Evolutionary conservation across 2,113 vertebrate species (phyloP).

Genomic region (Hipposideros armiger): DNA sequence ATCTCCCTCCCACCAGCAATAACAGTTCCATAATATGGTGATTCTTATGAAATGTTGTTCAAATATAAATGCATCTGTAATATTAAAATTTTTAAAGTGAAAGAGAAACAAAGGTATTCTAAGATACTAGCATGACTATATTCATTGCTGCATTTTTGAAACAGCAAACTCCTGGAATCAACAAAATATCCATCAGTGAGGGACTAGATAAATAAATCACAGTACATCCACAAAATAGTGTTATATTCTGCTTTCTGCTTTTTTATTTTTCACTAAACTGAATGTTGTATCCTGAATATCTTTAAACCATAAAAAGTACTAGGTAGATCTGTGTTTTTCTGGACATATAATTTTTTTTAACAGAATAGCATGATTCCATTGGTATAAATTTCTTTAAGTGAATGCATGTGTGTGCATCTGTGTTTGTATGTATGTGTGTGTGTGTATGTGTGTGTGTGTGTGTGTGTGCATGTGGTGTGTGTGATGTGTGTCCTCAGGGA

Average conservation of each 20-base stretch:
- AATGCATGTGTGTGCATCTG: not conserved
- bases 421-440: not conserved
- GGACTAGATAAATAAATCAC: not conserved
- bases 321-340: not conserved
- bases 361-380: not conserved
- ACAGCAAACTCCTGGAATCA: slow-evolving; percentile 6
- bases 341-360: not conserved
- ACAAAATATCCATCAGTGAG: not conserved
- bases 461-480: too few relatives aligned
- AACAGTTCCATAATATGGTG: not conserved
- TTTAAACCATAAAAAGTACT: not conserved
- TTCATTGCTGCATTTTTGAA: not conserved
- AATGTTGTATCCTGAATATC: not conserved
- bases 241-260: not conserved
- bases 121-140: not conserved
- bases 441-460: too few relatives aligned
- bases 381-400: not conserved
- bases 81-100: slow-evolving; percentile 3
- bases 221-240: not conserved
- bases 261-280: slow-evolving; percentile 38
- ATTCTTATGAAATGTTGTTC: slow-evolving; percentile 23
- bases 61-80: not conserved
- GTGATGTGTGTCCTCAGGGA: not conserved
- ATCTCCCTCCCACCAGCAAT: not conserved
- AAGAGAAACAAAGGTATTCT: not conserved